A percentile compares a stretch with the other conserved stretches of the same genome.
These are phyloP conservation scores for Octomys mimax DNA, from an alignment of 2,797 vertebrate genomes.

Conservation along the genomic window DNA sequence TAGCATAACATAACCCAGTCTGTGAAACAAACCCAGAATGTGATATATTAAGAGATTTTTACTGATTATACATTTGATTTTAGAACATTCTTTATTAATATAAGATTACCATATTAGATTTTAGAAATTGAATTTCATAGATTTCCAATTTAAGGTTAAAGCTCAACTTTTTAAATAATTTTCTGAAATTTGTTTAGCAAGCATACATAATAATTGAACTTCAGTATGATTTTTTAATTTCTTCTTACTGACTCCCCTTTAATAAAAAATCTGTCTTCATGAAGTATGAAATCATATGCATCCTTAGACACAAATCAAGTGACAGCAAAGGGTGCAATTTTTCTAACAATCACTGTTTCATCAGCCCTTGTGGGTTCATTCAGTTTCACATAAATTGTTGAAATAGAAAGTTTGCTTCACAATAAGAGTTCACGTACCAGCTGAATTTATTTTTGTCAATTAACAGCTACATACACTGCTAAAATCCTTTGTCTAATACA, in stretches of 20 bases:
- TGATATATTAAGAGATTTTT: not conserved
- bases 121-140: slow-evolving; percentile 10
- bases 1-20: not conserved
- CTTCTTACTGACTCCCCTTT: not conserved
- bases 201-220: not conserved
- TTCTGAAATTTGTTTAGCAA: slow-evolving; percentile 17
- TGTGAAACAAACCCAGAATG: not conserved
- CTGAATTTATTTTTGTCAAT: slow-evolving; percentile 74
- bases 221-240: not conserved
- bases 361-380: slow-evolving; percentile 19
- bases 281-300: slow-evolving; percentile 1
- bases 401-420: slow-evolving; percentile 30
- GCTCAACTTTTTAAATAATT: slow-evolving; percentile 36
- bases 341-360: slow-evolving; percentile 7
- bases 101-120: not conserved
- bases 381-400: slow-evolving; percentile 42
- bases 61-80: slow-evolving; percentile 5
- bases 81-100: not conserved
- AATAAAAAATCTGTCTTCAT: slow-evolving; percentile 35
- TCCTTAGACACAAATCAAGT: slow-evolving; percentile 21
- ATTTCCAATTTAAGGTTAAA: slow-evolving; percentile 33
- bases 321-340: not conserved
- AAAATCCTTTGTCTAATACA: slow-evolving; percentile 55
- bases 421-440: slow-evolving; percentile 47
- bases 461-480: slow-evolving; percentile 68